A percentile compares a stretch with the other conserved stretches of the same genome.
phyloP scores from a whole-genome alignment of 2,797 vertebrate genomes.

The Manis javanica region DNA sequence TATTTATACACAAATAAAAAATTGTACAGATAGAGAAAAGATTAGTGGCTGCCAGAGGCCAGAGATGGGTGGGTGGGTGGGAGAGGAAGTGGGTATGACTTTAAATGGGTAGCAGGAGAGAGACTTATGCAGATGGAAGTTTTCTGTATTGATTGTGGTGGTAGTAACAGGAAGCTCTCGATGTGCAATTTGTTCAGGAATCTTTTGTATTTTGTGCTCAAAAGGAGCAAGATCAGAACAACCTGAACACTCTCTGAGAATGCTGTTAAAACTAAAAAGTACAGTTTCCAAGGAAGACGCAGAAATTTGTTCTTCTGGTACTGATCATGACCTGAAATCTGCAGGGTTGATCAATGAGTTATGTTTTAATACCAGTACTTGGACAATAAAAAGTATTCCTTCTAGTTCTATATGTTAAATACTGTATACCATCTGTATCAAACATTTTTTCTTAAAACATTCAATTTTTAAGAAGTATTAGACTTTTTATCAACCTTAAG shows the following conservation, averaged over 20 bases:
- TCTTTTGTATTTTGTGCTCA: slow-evolving; percentile 88
- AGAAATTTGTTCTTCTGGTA: neutral
- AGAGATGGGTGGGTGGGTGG: neutral
- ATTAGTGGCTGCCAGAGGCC: neutral
- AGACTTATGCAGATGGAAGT: neutral
- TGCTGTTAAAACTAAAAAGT: slow-evolving; percentile 48
- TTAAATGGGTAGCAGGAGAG: neutral
- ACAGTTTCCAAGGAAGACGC: slow-evolving; percentile 62
- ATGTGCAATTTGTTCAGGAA: slow-evolving; percentile 91
- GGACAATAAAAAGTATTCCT: slow-evolving; percentile 12
- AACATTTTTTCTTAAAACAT: neutral
- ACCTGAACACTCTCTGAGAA: neutral
- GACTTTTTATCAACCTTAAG: neutral
- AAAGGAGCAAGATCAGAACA: slow-evolving; percentile 74
- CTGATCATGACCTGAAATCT: neutral
- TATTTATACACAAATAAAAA: slow-evolving; percentile 34
- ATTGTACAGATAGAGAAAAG: neutral
- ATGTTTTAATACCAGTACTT: neutral
- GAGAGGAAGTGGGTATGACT: neutral
- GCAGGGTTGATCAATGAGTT: neutral
- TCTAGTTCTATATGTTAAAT: neutral
- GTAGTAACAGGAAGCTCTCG: slow-evolving; percentile 91
- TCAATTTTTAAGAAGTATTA: slow-evolving; percentile 21
- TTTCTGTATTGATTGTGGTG: slow-evolving; percentile 82
- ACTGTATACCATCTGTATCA: neutral